phyloP scores from a whole-genome alignment of 2,888 invertebrate genomes.

The Drosophila imparisetae region DNA sequence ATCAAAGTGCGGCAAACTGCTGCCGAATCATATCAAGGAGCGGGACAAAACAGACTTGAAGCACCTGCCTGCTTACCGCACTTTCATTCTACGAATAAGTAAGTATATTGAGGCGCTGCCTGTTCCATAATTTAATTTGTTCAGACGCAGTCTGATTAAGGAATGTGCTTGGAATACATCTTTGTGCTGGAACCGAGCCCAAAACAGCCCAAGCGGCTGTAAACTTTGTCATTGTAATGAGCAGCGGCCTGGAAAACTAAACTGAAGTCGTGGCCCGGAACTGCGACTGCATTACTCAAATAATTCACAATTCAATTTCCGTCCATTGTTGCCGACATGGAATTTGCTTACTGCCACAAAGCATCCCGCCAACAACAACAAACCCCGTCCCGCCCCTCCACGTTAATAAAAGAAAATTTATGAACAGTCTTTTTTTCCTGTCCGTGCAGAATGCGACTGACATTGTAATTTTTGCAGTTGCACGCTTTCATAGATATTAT shows the following conservation, averaged over 20 bases:
- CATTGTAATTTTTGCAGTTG: conserved; percentile 54
- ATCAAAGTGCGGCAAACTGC: conserved; percentile 25
- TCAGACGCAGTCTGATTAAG: conserved; percentile 42
- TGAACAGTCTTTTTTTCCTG: conserved; percentile 41
- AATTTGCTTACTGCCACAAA: conserved; percentile 65
- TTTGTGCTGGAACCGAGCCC: not conserved
- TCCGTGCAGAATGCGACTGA: conserved; percentile 41
- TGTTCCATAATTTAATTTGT: conserved; percentile 55
- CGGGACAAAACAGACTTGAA: conserved; percentile 9
- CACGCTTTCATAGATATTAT: conserved; percentile 14
- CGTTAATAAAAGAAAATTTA: conserved; percentile 67
- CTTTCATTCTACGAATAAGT: conserved; percentile 4
- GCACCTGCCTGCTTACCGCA: conserved; percentile 7
- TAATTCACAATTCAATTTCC: conserved; percentile 80
- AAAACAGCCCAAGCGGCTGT: conserved; percentile 7
- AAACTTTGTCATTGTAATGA: conserved; percentile 68
- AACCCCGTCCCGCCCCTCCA: not conserved
- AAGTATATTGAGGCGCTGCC: conserved; percentile 24
- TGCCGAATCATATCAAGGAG: not conserved
- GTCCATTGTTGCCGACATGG: conserved; percentile 59
- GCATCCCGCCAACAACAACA: not conserved
- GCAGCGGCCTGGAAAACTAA: conserved; percentile 61
- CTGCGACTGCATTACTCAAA: conserved; percentile 65
- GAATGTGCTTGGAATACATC: conserved; percentile 9
- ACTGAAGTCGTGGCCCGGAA: conserved; percentile 67